phyloP scores from a whole-genome alignment of 2,888 invertebrate species.

The Ypsolopha scabrella region DNA sequence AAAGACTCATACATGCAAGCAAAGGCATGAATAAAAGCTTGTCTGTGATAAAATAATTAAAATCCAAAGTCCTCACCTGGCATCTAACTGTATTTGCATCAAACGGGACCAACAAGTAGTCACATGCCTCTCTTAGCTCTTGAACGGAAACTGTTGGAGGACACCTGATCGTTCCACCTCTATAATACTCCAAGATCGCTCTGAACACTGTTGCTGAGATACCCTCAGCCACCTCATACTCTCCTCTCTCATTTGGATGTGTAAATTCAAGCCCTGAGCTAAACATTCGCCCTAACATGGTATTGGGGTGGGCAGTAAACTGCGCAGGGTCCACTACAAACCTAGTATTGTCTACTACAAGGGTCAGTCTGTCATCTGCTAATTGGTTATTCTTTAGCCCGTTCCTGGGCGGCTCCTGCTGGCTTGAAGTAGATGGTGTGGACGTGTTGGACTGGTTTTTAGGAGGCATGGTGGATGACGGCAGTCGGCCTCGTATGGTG shows the following conservation, averaged over 20 bases:
- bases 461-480: constrained; percentile 38
- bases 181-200: constrained; percentile 95
- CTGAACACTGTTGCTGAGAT: constrained; percentile 96
- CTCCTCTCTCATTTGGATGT: constrained; percentile 95
- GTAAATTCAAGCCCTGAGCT: constrained; percentile 91
- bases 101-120: constrained; percentile 97
- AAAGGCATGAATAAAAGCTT: too few species aligned
- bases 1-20: too few species aligned
- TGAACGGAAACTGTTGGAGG: constrained; percentile 97
- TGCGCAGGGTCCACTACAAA: constrained; percentile 94
- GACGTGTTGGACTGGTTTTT: constrained; percentile 44
- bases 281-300: constrained; percentile 99
- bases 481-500: constrained; percentile 29
- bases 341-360: constrained; percentile 96
- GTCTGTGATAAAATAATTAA: too few species aligned
- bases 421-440: constrained; percentile 35
- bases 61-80: constrained; percentile 32
- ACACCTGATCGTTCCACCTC: constrained; percentile 91
- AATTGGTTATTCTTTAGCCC: neutral
- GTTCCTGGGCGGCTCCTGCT: constrained; percentile 2
- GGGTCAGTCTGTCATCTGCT: constrained; percentile 82
- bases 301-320: constrained; percentile 95
- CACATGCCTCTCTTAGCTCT: constrained; percentile 97
- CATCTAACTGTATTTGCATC: constrained; percentile 96
- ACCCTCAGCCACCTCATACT: constrained; percentile 97